phyloP scores from a whole-genome alignment of 2,888 invertebrate species.

The Campoplex capitator region DNA sequence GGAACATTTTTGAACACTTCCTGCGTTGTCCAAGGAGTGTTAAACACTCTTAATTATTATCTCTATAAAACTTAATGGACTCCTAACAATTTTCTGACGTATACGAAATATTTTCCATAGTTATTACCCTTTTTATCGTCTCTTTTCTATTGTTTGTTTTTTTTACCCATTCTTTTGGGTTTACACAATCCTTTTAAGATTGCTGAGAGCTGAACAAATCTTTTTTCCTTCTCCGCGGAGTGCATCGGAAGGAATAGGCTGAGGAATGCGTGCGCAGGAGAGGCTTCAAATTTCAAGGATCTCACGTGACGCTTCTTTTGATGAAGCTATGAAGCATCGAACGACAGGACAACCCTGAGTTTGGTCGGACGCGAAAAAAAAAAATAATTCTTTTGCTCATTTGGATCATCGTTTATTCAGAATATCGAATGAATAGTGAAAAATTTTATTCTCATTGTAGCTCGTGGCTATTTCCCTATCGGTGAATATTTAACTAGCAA shows the following conservation, averaged over 20 bases:
- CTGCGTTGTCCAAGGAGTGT: conserved; percentile 23
- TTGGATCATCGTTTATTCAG: not conserved
- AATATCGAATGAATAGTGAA: not conserved
- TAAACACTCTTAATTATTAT: conserved; percentile 28
- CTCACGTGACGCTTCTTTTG: conserved; percentile 41
- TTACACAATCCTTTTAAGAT: not conserved
- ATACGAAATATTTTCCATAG: conserved; percentile 25
- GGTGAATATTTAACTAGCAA: not conserved
- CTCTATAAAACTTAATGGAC: conserved; percentile 3
- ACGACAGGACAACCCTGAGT: conserved; percentile 35
- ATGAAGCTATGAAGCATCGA: not conserved
- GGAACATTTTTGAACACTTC: conserved; percentile 48
- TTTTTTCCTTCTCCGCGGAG: not conserved
- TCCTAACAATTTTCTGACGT: conserved; percentile 19
- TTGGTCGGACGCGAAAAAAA: not conserved
- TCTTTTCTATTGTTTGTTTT: not conserved
- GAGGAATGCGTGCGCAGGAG: conserved; percentile 44
- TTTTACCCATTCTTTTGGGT: not conserved
- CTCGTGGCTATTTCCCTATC: not conserved
- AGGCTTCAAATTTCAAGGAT: conserved; percentile 55
- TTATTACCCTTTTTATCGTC: not conserved
- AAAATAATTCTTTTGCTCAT: not conserved
- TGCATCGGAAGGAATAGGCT: conserved; percentile 32
- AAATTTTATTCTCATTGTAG: not conserved
- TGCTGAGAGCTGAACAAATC: not conserved